Percentiles rank a stretch among this genome's conserved stretches.
These are phyloP conservation scores for Drosophila parabipectinata DNA, from an alignment of 1,140 invertebrate genomes.

Conservation along the genomic window DNA sequence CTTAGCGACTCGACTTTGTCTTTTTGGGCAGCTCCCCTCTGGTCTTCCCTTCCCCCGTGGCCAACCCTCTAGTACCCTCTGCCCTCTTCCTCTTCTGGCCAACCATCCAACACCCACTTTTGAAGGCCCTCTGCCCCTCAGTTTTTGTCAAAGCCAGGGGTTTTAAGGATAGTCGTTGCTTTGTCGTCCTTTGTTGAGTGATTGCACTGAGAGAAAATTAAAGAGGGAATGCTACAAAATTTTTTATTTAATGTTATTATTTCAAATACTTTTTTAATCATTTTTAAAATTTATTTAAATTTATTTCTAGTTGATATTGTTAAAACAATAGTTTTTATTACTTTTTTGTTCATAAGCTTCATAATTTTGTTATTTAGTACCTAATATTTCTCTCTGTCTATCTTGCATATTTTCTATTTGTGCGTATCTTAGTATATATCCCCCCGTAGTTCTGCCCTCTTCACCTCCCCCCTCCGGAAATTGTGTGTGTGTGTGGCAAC, in stretches of 20 bases:
- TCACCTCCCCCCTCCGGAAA: not conserved
- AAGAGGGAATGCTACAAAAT: not conserved
- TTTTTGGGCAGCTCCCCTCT: constrained; percentile 2
- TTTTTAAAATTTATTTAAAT: no score
- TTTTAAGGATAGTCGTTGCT: constrained; percentile 24
- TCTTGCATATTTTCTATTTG: constrained; percentile 49
- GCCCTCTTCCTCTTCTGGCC: not conserved
- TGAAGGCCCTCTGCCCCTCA: not conserved
- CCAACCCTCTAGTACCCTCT: not conserved
- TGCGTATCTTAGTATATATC: constrained; percentile 1
- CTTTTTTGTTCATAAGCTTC: no score
- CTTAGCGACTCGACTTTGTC: constrained; percentile 72
- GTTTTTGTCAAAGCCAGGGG: not conserved
- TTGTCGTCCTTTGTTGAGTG: constrained; percentile 35
- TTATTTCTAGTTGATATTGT: no score
- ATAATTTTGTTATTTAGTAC: no score
- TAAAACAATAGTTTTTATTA: no score
- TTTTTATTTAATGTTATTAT: not conserved
- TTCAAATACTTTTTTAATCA: not conserved
- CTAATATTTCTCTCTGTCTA: not conserved
- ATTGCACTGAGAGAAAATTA: constrained; percentile 18
- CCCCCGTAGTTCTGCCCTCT: no score
- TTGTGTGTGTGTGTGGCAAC: constrained; percentile 46
- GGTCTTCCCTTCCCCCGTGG: no score
- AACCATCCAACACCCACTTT: not conserved